Evolutionary conservation across 2,888 invertebrate genomes (phyloP).

Genomic region (Calliphora vomitoria): DNA sequence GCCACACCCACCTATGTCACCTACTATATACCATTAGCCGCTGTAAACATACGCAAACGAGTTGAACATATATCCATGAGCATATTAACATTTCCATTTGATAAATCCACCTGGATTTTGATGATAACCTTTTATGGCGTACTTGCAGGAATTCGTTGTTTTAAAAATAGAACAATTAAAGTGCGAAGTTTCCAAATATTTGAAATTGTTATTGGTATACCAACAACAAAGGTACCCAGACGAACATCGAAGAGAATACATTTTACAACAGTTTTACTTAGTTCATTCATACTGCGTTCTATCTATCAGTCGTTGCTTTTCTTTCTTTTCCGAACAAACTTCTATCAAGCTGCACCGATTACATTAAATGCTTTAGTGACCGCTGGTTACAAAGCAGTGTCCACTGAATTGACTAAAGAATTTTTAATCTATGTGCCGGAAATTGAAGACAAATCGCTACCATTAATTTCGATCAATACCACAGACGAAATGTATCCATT

Average conservation of each 20-base stretch:
- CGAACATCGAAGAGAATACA: neutral
- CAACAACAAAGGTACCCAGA: neutral
- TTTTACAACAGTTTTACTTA: constrained; percentile 39
- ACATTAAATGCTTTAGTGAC: constrained; percentile 30
- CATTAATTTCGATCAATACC: neutral
- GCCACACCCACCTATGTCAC: constrained; percentile 76
- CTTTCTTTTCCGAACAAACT: constrained; percentile 46
- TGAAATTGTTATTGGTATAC: constrained; percentile 50
- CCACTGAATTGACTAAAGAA: constrained; percentile 2
- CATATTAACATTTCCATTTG: constrained; percentile 75
- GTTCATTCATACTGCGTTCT: constrained; percentile 50
- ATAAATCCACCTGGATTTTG: constrained; percentile 72
- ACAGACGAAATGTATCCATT: constrained; percentile 22
- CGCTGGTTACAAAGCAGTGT: constrained; percentile 31
- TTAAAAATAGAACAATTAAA: neutral
- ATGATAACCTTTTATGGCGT: constrained; percentile 60
- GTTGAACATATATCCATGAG: constrained; percentile 72
- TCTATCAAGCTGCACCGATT: constrained; percentile 31
- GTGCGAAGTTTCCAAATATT: constrained; percentile 28
- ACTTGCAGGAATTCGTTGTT: neutral
- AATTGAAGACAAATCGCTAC: neutral
- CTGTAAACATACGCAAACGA: constrained; percentile 73
- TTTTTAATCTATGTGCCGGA: constrained; percentile 20
- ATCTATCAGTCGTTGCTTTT: constrained; percentile 59
- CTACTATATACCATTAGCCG: constrained; percentile 75